Base-by-base conservation (phyloP, 2,888 invertebrate species). In the Branchipolynoe longqiensis region DNA sequence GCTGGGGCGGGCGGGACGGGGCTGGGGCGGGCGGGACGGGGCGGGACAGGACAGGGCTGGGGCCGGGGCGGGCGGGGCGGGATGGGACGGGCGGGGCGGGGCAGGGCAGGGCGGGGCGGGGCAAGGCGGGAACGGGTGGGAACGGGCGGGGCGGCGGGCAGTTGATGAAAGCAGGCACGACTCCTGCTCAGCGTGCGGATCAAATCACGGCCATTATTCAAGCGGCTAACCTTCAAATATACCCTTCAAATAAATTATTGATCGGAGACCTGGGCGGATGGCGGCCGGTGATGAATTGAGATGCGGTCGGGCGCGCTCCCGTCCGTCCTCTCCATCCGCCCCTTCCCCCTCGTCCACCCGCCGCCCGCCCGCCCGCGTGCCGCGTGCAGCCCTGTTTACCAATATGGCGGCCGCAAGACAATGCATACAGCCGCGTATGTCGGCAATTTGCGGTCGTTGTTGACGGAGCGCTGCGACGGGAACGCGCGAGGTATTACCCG, bases 181-280 rank as follows among this genome's bases (percentile, higher is more conserved):
- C 28, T 48, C 48, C 54, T 2, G 2, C 31, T 14, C 28, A 41
- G 78, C 62, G 74, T 25, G 28, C 56, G 38, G 78, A 78, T 78
- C 78, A 78, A 78, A 78, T 78, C 78, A 48, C 78, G 78, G 48
- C 78, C 78, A 78, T 78, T 54, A 78, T 78, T 78, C 78, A 78
- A 78, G 78, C 78, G 78, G 78, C 78, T 78, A 78, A 78, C 78
- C 78, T 78, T 78, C 78, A 78, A 78, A 78, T 78, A 78, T 78
- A 78, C 78, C 78, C 78, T 78, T 78, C 78, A 78, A 78, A 78
- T 78, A 78, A 78, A 78, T 78, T 78, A 78, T 78, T 78, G 78
- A 78, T 78, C 48, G 78, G n/a, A 22, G 6, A 12, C 36, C 31
- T 48, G 25, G 78, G 28, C 78, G 48, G 54, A 25, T 28, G 78